Conservation (phyloP, 2,797 vertebrate species). For the Myoxocephalus aenaeus region DNA sequence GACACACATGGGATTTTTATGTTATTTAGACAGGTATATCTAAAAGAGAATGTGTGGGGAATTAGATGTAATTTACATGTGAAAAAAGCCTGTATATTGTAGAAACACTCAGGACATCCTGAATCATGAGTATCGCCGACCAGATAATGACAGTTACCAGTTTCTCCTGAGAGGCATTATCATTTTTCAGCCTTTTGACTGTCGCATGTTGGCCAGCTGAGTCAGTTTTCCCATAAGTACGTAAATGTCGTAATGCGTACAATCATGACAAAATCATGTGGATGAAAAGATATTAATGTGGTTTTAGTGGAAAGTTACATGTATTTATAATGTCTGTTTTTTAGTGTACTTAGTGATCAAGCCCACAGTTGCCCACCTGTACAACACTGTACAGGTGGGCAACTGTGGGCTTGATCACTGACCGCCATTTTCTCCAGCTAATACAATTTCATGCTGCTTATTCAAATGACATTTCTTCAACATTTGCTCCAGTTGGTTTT, state of each 20-base stretch:
- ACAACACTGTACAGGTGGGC: background rate
- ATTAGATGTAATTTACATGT: background rate
- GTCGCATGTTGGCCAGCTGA: background rate
- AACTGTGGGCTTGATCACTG: background rate
- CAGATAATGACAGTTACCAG: background rate
- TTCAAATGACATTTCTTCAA: background rate
- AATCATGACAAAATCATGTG: background rate
- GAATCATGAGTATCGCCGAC: background rate
- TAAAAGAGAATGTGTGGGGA: background rate
- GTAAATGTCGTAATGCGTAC: background rate
- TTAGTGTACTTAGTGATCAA: background rate
- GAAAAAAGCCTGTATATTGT: background rate
- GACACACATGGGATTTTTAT: background rate
- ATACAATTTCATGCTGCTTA: background rate
- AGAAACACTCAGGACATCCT: background rate
- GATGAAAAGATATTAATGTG: constrained; percentile 2
- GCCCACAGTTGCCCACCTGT: too few species aligned
- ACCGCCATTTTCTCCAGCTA: background rate
- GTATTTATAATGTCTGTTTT: background rate
- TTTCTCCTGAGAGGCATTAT: background rate
- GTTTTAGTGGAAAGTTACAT: background rate
- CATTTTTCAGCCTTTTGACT: background rate
- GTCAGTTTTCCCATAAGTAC: background rate
- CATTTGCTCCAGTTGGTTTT: background rate
- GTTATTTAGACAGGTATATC: background rate